Conservation (phyloP, 2,797 vertebrate genomes). For the Falco novaeseelandiae region DNA sequence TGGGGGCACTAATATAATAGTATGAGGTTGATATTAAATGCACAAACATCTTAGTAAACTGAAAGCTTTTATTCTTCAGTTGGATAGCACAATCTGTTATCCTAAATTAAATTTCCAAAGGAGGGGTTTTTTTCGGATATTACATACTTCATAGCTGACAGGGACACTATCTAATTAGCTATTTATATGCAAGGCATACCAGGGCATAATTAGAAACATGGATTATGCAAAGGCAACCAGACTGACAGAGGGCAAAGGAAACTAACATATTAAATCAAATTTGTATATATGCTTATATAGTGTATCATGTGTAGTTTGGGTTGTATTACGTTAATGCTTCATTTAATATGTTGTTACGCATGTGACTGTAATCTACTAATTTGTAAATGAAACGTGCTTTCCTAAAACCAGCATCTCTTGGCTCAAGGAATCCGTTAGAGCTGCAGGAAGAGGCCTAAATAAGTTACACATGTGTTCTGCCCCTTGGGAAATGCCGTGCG, state of each 20-base stretch:
- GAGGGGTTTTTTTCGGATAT: conserved; percentile 73
- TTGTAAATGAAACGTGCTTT: conserved; percentile 70
- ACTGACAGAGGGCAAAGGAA: conserved; percentile 77
- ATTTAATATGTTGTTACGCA: conserved; percentile 73
- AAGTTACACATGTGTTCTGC: background rate
- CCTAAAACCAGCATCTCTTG: conserved; percentile 4
- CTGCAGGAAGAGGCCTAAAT: conserved; percentile 5
- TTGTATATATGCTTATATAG: conserved; percentile 71
- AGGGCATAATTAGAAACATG: conserved; percentile 82
- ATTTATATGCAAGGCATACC: conserved; percentile 83
- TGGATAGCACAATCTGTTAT: conserved; percentile 75
- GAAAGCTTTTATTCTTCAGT: conserved; percentile 73
- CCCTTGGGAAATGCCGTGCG: background rate
- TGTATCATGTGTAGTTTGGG: conserved; percentile 74
- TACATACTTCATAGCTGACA: conserved; percentile 79
- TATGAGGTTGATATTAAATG: conserved; percentile 63
- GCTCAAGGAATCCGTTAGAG: conserved; percentile 31
- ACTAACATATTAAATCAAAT: conserved; percentile 77
- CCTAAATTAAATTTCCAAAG: conserved; percentile 80
- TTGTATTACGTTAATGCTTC: conserved; percentile 76
- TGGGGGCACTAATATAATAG: conserved; percentile 21
- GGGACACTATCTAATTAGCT: conserved; percentile 82
- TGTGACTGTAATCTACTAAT: conserved; percentile 65
- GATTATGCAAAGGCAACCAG: conserved; percentile 80
- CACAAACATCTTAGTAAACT: conserved; percentile 58